These are phyloP conservation scores for Rutilus rutilus DNA, from an alignment of 2,113 vertebrate species.

Conservation along the genomic window DNA sequence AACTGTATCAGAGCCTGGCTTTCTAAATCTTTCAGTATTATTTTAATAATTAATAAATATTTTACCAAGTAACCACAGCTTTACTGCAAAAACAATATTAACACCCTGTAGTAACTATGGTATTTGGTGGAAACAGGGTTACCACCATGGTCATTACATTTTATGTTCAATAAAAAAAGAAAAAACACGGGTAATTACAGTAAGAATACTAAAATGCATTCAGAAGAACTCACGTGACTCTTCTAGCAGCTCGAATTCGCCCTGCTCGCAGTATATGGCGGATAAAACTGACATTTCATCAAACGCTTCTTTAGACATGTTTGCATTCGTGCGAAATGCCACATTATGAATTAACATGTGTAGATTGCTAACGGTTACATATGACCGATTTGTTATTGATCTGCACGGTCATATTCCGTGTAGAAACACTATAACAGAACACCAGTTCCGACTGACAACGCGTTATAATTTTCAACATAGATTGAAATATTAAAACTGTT, in stretches of 20 bases:
- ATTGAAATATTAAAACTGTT: no score
- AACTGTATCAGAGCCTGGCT: background rate
- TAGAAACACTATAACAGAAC: constrained; percentile 2
- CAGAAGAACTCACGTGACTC: constrained; percentile 76
- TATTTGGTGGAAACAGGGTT: no score
- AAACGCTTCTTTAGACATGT: constrained; percentile 70
- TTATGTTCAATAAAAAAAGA: no score
- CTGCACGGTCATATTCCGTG: background rate
- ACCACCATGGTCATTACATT: no score
- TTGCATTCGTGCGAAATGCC: background rate
- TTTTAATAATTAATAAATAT: background rate
- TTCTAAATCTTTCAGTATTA: background rate
- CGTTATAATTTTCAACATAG: no score
- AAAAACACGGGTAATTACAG: no score
- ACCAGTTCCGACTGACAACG: background rate
- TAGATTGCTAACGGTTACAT: background rate
- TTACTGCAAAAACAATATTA: background rate
- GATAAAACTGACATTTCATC: constrained; percentile 78
- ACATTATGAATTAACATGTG: background rate
- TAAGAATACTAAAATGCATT: no score
- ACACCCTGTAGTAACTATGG: background rate
- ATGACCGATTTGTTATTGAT: background rate
- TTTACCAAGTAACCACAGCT: background rate
- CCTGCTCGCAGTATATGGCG: constrained; percentile 80
- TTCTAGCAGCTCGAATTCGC: constrained; percentile 77